These are phyloP conservation scores for Actinostola sp. DNA, from an alignment of 92 coral and sea anemone genomes.

Conservation along the genomic window DNA sequence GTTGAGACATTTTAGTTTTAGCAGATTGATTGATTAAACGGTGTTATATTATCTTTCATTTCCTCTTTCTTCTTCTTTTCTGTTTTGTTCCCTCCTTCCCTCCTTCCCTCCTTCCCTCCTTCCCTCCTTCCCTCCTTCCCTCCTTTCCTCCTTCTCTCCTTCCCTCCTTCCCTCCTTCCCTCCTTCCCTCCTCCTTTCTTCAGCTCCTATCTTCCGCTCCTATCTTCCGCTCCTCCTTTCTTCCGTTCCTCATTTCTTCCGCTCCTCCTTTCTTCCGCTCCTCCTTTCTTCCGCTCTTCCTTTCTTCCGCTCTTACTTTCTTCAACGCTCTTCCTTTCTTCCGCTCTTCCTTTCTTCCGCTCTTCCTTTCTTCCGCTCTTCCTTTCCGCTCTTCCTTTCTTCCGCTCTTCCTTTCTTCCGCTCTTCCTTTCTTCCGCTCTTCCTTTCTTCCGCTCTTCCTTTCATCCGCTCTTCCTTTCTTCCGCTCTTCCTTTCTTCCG, in stretches of 20 bases:
- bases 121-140: conserved; percentile 1
- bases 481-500: background rate
- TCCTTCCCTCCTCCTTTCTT: background rate
- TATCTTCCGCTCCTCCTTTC: background rate
- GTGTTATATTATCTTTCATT: too few species aligned
- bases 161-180: background rate
- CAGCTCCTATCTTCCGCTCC: background rate
- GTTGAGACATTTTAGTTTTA: too few species aligned
- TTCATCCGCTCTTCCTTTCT: background rate
- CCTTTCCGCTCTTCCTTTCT: too few species aligned
- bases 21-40: too few species aligned
- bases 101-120: background rate
- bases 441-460: background rate
- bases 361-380: background rate
- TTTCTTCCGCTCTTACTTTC: background rate
- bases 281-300: background rate
- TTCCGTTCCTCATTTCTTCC: background rate
- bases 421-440: background rate
- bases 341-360: too few species aligned
- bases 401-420: too few species aligned
- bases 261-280: background rate
- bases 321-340: too few species aligned
- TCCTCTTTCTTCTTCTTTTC: background rate
- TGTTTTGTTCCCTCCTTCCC: background rate
- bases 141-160: background rate